Percentiles rank a stretch among this genome's conserved stretches.
Conservation (phyloP, 2,797 vertebrate species). For the Hoplostethus mediterraneus region DNA sequence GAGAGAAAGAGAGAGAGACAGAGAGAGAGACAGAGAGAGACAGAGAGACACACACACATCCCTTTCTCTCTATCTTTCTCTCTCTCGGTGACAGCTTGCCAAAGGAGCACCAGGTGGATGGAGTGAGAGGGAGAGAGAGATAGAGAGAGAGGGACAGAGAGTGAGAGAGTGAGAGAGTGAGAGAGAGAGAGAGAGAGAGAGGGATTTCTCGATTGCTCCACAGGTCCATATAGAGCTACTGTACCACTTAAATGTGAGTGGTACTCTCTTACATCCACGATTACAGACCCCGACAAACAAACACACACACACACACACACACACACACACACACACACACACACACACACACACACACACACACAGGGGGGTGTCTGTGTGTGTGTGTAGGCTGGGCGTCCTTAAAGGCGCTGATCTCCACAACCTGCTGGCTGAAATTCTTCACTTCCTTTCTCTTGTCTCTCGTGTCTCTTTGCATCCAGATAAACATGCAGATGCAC, state of each 20-base stretch:
- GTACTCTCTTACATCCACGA: constrained; percentile 46
- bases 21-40: constrained; percentile 7
- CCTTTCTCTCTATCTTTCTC: constrained; percentile 1
- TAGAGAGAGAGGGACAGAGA: no score
- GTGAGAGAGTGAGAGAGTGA: not conserved
- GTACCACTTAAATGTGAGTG: constrained; percentile 55
- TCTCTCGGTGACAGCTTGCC: no score
- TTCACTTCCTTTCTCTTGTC: constrained; percentile 17
- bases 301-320: constrained; percentile 21
- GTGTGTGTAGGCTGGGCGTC: no score
- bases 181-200: constrained; percentile 14
- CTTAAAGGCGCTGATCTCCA: no score
- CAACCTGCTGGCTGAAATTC: not conserved
- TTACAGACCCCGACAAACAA: not conserved
- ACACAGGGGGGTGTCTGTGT: no score
- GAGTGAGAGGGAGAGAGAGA: no score
- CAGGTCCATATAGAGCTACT: constrained; percentile 25
- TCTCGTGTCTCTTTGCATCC: not conserved
- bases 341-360: no score
- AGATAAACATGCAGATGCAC: not conserved
- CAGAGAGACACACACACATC: constrained; percentile 1
- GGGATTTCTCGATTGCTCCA: not conserved
- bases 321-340: no score
- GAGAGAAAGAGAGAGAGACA: not conserved
- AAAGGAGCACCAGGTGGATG: no score